phyloP scores from a whole-genome alignment of 2,113 vertebrate genomes.

The Dendrocopos noguchii region DNA sequence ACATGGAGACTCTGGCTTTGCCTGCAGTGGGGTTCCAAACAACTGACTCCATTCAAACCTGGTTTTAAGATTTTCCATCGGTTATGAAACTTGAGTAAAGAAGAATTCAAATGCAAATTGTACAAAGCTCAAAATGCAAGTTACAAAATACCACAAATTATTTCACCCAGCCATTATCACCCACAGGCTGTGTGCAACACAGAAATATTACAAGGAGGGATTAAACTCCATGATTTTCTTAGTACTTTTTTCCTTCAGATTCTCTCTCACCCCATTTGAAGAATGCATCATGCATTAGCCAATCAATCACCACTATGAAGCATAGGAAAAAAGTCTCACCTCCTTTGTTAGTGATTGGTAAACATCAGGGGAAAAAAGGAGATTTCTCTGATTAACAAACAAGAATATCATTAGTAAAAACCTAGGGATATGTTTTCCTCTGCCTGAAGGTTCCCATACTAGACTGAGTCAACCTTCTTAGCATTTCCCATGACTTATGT shows the following conservation, averaged over 20 bases:
- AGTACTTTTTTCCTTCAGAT: too few relatives aligned
- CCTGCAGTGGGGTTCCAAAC: not conserved
- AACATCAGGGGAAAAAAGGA: not conserved
- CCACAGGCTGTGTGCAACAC: not conserved
- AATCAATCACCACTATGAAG: not conserved
- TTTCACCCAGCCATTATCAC: not conserved
- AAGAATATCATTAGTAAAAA: not conserved
- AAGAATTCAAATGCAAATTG: not conserved
- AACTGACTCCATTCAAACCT: not conserved
- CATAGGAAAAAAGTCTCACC: not conserved
- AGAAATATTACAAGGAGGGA: rapidly evolving
- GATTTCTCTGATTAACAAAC: not conserved
- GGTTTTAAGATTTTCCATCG: not conserved
- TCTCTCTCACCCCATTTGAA: not conserved
- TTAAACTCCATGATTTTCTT: not conserved
- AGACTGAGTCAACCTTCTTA: not conserved
- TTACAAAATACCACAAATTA: not conserved
- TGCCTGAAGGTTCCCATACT: not conserved
- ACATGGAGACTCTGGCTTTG: not conserved
- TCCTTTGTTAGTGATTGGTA: not conserved
- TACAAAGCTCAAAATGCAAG: not conserved
- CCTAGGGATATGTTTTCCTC: not conserved
- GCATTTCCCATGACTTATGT: not conserved
- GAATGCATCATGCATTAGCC: not conserved
- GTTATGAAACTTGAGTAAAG: not conserved